Conservation (phyloP, 2,888 invertebrate species). For the Pseudoips prasinana region DNA sequence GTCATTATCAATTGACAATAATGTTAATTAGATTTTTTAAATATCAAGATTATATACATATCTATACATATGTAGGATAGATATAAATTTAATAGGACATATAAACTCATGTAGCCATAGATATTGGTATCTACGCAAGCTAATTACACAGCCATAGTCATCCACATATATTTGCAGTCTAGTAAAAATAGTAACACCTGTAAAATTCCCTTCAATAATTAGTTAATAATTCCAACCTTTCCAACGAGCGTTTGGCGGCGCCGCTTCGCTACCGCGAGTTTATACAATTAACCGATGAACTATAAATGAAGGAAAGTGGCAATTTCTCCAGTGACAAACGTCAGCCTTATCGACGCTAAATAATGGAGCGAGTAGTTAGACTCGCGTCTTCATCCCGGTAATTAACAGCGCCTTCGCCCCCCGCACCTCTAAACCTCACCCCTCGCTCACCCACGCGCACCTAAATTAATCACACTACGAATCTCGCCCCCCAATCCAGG, state of each 20-base stretch:
- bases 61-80: too few species aligned
- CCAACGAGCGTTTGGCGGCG: slow-evolving; percentile 5
- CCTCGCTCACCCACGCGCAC: slow-evolving; percentile 44
- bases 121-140: too few species aligned
- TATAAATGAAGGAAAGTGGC: slow-evolving; percentile 74
- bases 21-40: too few species aligned
- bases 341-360: slow-evolving; percentile 75
- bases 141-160: too few species aligned
- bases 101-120: too few species aligned
- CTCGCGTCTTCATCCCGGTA: slow-evolving; percentile 78
- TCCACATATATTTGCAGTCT: too few species aligned
- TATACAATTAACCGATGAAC: slow-evolving; percentile 64
- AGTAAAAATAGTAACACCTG: too few species aligned
- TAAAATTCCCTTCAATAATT: slow-evolving; percentile 35
- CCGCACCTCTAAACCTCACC: slow-evolving; percentile 22
- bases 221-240: slow-evolving; percentile 10
- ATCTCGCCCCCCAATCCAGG: slow-evolving; percentile 77
- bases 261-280: slow-evolving; percentile 17
- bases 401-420: slow-evolving; percentile 60
- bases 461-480: slow-evolving; percentile 81
- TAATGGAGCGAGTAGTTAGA: slow-evolving; percentile 78
- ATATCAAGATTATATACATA: too few species aligned
- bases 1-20: too few species aligned
- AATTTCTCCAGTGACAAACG: slow-evolving; percentile 75
- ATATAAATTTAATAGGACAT: too few species aligned